Evolutionary conservation across 2,888 invertebrate species (phyloP), one percentile per base, ranked within the genome.

Genomic region (Philhelius pedissequus): DNA sequence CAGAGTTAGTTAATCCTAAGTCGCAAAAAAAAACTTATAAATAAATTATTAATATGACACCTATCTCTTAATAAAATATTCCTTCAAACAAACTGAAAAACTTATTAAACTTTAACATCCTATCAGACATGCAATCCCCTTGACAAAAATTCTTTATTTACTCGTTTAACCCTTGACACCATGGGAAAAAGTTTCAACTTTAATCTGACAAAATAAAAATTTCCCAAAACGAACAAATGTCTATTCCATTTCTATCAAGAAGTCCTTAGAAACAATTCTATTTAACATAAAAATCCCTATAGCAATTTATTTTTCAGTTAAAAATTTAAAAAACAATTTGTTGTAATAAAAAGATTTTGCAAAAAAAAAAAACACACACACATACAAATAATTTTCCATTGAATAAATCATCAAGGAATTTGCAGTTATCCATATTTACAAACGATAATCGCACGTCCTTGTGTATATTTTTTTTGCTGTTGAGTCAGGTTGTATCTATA

Each of bases 331-430:
- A 56, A 32, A 56, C 30, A 56, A 20, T 48, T 48, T 48, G 13
- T 22, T 48, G n/a, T 48, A 48, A 48, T 48, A 48, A 32, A 56
- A 56, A 56, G 32, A 52, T 27, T 52, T 56, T 4, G 20, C 7
- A 32, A 38, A 58, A 25, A 40, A 40, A 40, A 56, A 62, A 62
- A 54, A 66, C 38, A 78, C 40, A 56, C 20, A 30, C n/a, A n/a
- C n/a, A n/a, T n/a, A n/a, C n/a, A n/a, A n/a, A n/a, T n/a, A n/a
- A n/a, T n/a, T n/a, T 48, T 48, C 13, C 52, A 30, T 35, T 79
- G 79, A 71, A 79, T 84, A 71, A 75, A 79, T 71, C 75, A 70
- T 68, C 50, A 52, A 35, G 27, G 38, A 27, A 43, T 58, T 52
- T 22, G 7, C 45, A 66, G 40, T n/a, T 38, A 30, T 48, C 43